Base-by-base conservation (phyloP, 2,797 vertebrate genomes). In the Rousettus madagascariensis region DNA sequence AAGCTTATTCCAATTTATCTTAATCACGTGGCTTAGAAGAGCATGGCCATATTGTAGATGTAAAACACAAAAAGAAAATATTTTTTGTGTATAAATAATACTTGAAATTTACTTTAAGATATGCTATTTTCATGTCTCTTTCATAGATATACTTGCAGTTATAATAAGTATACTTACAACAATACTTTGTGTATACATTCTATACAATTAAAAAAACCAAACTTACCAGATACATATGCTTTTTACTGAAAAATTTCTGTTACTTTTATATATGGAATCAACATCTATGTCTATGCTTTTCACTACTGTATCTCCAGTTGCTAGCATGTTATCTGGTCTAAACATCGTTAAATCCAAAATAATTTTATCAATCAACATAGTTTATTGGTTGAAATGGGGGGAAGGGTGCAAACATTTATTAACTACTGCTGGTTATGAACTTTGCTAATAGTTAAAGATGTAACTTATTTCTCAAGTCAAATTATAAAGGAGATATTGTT, bases 291-390 rank as follows among this genome's bases (percentile, higher is more conserved):
- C 13, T 61, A 26, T 33, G 61, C 26, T 51, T 85, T 89, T 85
- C 8, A 77, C 8, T 20, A 87, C 5, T 55, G 0, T 36, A 10
- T 86, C 41, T 94, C 95, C 51, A 95, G 1, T 71, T 92, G 6
- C 41, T 88, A 74, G 6, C 20, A 49, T 79, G 38, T 11, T 94
- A 33, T 33, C 12, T 57, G 36, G 11, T 38, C 22, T 68, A 78
- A 77, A 33, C 20, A 82, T 82, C 93, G 8, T 75, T 74, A 90
- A 95, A 75, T 88, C 88, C 68, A 66, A 75, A 57, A 79, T 38
- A 43, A 86, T 63, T 88, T 61, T 74, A 69, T 46, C 8, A 89
- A 24, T 69, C 4, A 69, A 2, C n/a, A 63, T n/a, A 79, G 15
- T 33, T 49, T 33, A 59, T 88, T 78, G 28, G 6, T 93, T 65